phyloP scores from a whole-genome alignment of 2,888 invertebrate species.

The Amiota minor region DNA sequence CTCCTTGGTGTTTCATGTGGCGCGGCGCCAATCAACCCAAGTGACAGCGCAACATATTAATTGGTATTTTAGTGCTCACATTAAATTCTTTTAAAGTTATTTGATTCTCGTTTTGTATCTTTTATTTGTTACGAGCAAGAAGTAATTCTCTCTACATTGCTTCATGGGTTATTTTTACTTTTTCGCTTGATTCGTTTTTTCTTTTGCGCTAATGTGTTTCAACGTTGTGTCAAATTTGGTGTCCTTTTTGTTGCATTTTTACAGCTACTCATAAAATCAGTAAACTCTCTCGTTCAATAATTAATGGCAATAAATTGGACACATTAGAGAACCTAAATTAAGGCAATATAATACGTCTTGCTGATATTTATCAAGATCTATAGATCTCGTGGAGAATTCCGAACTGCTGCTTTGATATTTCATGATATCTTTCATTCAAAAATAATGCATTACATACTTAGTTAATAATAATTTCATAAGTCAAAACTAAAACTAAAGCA shows the following conservation, averaged over 20 bases:
- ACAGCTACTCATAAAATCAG: background rate
- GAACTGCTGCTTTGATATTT: too few species aligned
- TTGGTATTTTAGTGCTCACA: conserved; percentile 31
- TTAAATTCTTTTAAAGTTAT: conserved; percentile 29
- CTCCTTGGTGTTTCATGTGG: conserved; percentile 9
- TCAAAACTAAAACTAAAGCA: background rate
- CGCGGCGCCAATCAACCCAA: conserved; percentile 23
- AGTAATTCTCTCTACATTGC: background rate
- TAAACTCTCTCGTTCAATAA: too few species aligned
- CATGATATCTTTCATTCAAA: too few species aligned
- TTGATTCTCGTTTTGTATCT: conserved; percentile 21
- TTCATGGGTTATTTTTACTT: background rate
- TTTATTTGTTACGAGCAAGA: background rate
- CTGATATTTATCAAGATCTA: too few species aligned
- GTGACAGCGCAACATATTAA: conserved; percentile 31
- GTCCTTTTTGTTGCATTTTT: conserved; percentile 23
- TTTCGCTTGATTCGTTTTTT: background rate
- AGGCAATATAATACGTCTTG: too few species aligned
- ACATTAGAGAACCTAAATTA: too few species aligned
- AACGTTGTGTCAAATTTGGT: background rate
- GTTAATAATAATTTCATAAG: too few species aligned
- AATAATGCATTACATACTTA: too few species aligned
- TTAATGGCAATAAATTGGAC: too few species aligned
- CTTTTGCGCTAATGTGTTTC: conserved; percentile 8
- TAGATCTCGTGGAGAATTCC: too few species aligned